Base-by-base conservation (phyloP, 2,888 invertebrate genomes). In the Tetragonula carbonaria region DNA sequence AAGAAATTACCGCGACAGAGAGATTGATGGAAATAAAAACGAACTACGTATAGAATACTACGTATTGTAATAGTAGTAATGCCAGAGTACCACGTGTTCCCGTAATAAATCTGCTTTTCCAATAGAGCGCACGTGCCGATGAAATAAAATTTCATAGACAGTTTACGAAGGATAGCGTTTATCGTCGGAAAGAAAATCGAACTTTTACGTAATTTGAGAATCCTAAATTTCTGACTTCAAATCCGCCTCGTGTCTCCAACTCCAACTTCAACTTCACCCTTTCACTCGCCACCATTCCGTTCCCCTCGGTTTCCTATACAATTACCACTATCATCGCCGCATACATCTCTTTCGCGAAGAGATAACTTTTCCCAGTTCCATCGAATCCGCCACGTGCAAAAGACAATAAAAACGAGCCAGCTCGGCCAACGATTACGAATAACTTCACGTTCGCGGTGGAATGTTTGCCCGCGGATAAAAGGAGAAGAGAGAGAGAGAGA, bases 381-480 rank as follows among this genome's bases (percentile, higher is more conserved):
- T 50, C 33, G 74, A 75, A 65, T 68, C 33, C 23, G 21, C 8
- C 53, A 38, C 18, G 71, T 59, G 72, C 28, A 85, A 77, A 81
- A 76, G 55, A 73, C 70, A 70, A 50, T 76, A 85, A 81, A 85
- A 84, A 81, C 80, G 63, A 59, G 68, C 50, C 62, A 76, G 66
- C 13, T 21, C 23, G 55, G 71, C 33, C 70, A 74, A 63, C 70
- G 78, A 65, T 81, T 74, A 74, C 80, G 81, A 84, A 84, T 80
- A 83, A 72, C 80, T 84, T 82, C 81, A 77, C 82, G 83, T 84
- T 79, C 77, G 62, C 75, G 50, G 57, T 45, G 82, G 84, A 82
- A 85, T 86, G 65, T 79, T 87, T 73, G 90, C 88, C 86, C 78
- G 82, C 63, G 84, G 82, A 74, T 55, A 38, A 65, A 55, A 63